Conservation (phyloP, 2,113 vertebrate genomes). For the Istiophorus platypterus region DNA sequence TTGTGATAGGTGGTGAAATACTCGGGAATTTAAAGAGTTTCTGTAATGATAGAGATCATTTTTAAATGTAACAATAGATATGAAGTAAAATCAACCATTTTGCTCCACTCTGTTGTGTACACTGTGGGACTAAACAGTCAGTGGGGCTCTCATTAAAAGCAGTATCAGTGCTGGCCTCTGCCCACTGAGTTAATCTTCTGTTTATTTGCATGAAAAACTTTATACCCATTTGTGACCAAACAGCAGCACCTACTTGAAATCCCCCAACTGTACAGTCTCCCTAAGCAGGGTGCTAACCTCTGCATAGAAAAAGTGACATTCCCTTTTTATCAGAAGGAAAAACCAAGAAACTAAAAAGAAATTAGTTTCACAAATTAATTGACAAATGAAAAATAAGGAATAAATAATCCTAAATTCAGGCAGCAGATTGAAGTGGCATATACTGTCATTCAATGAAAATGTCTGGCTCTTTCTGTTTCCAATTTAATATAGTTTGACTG, state of each 20-base stretch:
- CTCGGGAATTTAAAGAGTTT: conserved; percentile 14
- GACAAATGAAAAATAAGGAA: neutral
- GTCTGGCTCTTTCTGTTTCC: neutral
- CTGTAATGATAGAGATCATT: neutral
- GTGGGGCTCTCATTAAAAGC: neutral
- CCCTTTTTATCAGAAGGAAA: conserved; percentile 3
- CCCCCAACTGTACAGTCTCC: conserved; percentile 21
- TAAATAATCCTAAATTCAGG: neutral
- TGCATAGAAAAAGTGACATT: conserved; percentile 1
- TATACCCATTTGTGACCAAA: conserved; percentile 16
- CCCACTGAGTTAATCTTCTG: conserved; percentile 1
- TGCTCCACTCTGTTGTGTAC: neutral
- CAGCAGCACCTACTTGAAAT: conserved; percentile 14
- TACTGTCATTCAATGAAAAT: neutral
- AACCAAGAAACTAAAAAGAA: neutral
- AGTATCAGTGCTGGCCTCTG: neutral
- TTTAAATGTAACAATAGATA: neutral
- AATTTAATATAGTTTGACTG: neutral
- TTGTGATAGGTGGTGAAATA: neutral
- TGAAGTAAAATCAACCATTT: neutral
- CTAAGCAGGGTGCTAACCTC: neutral
- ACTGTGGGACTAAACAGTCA: neutral
- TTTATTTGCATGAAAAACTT: conserved; percentile 4
- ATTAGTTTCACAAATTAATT: neutral
- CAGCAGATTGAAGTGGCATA: no score